These are phyloP conservation scores for Onchidella celtica DNA, from an alignment of 2,888 invertebrate genomes.

Conservation along the genomic window DNA sequence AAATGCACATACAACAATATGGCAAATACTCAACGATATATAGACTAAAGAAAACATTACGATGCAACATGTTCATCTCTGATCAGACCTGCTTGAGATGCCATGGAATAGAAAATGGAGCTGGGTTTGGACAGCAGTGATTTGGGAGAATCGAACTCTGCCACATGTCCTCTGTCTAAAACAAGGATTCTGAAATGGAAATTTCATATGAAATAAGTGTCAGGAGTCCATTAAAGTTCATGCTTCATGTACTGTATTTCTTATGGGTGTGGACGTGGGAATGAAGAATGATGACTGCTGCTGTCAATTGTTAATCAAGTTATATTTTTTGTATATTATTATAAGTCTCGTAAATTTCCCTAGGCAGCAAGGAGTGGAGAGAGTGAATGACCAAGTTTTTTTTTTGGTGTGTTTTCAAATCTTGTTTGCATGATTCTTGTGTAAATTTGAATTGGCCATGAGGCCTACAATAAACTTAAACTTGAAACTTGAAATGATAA, in stretches of 20 bases:
- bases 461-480: too few species aligned
- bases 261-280: background rate
- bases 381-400: too few species aligned
- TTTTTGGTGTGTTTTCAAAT: background rate
- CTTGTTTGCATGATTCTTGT: too few species aligned
- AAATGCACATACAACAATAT: too few species aligned
- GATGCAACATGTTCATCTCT: too few species aligned
- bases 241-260: background rate
- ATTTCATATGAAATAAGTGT: background rate
- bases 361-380: too few species aligned
- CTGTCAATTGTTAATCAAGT: background rate
- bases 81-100: constrained; percentile 75
- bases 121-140: constrained; percentile 64
- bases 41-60: too few species aligned
- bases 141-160: constrained; percentile 73
- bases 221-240: background rate
- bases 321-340: background rate
- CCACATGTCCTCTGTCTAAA: constrained; percentile 71
- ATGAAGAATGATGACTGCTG: background rate
- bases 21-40: too few species aligned
- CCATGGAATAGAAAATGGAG: constrained; percentile 75
- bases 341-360: background rate
- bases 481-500: too few species aligned
- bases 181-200: constrained; percentile 72
- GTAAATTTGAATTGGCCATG: too few species aligned